Evolutionary conservation across 2,888 invertebrate genomes (phyloP).

Genomic region (Andrena chrysosceles): DNA sequence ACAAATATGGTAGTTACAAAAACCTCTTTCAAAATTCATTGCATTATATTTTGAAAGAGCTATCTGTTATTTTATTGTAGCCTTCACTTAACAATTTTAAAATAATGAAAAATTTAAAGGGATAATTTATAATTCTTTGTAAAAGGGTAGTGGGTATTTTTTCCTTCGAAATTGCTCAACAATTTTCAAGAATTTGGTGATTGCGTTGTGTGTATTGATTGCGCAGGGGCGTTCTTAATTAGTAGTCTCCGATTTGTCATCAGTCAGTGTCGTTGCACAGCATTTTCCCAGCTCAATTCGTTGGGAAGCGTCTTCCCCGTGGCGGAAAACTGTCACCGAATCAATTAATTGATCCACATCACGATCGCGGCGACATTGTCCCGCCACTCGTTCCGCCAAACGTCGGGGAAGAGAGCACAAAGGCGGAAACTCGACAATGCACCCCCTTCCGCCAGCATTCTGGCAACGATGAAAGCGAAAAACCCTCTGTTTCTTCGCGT

Average conservation of each 20-base stretch:
- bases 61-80: not conserved
- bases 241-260: not conserved
- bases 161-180: too few relatives aligned
- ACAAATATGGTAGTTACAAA: not conserved
- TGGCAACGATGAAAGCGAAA: slow-evolving; percentile 3
- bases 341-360: slow-evolving; percentile 7
- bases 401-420: slow-evolving; percentile 8
- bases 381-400: not conserved
- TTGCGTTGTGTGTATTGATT: not conserved
- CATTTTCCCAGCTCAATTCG: not conserved
- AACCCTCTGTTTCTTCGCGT: slow-evolving; percentile 12
- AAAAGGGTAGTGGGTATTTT: too few relatives aligned
- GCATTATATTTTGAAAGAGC: not conserved
- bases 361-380: not conserved
- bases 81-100: not conserved
- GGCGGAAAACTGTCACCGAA: not conserved
- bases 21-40: not conserved
- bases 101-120: too few relatives aligned
- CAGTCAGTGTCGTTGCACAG: not conserved
- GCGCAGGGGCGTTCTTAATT: not conserved
- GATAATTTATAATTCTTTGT: too few relatives aligned
- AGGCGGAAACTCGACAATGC: slow-evolving; percentile 11
- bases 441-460: not conserved
- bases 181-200: too few relatives aligned
- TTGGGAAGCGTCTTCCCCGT: not conserved